Evolutionary conservation across 2,888 invertebrate genomes (phyloP).

Genomic region (Clivina fossor): DNA sequence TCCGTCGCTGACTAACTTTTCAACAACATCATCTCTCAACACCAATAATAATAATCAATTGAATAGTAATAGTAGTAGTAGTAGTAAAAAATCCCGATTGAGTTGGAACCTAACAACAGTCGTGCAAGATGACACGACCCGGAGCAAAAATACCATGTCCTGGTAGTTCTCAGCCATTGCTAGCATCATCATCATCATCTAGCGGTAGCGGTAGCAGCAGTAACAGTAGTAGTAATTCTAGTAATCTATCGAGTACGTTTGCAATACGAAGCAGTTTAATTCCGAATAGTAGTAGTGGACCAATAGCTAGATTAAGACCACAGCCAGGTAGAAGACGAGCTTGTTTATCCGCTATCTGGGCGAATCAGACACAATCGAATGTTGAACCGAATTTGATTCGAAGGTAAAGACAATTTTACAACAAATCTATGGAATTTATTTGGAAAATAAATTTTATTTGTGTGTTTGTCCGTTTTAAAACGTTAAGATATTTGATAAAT

Average conservation of each 20-base stretch:
- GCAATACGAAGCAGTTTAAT: no score
- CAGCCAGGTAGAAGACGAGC: neutral
- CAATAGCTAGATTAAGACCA: neutral
- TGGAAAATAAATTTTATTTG: no score
- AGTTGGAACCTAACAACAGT: no score
- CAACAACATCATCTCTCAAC: neutral
- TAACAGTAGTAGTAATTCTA: no score
- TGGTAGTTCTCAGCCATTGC: neutral
- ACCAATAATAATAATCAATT: neutral
- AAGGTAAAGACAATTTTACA: no score
- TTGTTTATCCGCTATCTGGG: neutral
- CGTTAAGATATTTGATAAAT: no score
- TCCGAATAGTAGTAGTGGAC: neutral
- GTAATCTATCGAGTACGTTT: neutral
- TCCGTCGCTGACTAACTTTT: neutral
- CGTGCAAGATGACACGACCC: neutral
- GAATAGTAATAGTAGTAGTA: neutral
- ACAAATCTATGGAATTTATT: no score
- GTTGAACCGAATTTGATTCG: neutral
- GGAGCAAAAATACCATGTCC: neutral
- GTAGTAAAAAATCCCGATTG: no score
- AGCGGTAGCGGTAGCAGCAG: no score
- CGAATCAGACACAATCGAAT: no score
- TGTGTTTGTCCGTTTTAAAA: no score
- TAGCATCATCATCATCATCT: neutral